Conservation (phyloP, 92 coral and sea anemone species). For the Hydrozoanthus gracilis region DNA sequence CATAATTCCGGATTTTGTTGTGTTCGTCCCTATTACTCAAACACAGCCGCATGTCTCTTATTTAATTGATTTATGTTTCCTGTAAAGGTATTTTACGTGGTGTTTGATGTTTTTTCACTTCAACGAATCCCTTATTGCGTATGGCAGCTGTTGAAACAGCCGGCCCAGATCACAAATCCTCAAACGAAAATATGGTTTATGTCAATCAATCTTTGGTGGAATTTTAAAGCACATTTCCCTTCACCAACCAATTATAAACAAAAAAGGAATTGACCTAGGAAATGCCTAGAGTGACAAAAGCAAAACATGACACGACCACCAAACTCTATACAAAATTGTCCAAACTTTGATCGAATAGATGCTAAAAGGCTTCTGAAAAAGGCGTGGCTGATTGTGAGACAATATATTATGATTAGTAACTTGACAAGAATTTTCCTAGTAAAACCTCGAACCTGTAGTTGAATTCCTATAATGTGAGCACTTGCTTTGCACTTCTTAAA, state of each 20-base stretch:
- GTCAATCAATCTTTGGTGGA: constrained; percentile 31
- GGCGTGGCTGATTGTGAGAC: constrained; percentile 27
- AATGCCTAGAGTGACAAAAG: constrained; percentile 12
- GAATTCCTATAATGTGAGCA: no score
- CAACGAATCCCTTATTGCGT: constrained; percentile 1
- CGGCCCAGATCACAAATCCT: neutral
- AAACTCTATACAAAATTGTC: neutral
- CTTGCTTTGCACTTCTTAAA: no score
- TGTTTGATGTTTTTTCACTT: constrained; percentile 31
- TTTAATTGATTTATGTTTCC: constrained; percentile 32
- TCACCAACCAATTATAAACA: neutral
- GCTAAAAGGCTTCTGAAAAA: neutral
- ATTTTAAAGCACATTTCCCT: neutral
- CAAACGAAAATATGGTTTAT: constrained; percentile 7
- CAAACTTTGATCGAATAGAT: neutral
- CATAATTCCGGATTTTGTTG: constrained; percentile 23
- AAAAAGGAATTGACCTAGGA: constrained; percentile 36
- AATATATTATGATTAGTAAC: constrained; percentile 21
- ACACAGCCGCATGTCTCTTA: neutral
- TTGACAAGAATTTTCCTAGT: neutral
- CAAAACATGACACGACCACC: constrained; percentile 7
- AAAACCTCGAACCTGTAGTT: no score
- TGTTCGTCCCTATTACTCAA: neutral
- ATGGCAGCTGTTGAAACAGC: constrained; percentile 37
- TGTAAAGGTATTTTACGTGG: constrained; percentile 25